Conservation (phyloP, 2,888 invertebrate genomes). For the Seira sanloemensis region DNA sequence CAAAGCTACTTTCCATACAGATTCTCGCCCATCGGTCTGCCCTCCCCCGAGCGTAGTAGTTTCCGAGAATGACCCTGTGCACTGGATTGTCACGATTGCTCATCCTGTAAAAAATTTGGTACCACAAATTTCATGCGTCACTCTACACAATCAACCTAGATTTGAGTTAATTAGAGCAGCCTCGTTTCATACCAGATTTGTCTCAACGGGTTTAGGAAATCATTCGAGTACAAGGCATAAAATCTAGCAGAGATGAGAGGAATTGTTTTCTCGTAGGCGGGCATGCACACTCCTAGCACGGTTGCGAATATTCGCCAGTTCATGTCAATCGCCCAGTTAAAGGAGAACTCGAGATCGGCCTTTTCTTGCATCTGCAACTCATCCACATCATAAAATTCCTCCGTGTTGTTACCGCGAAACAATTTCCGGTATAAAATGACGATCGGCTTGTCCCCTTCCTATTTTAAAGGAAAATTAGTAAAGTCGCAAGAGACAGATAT, state of each 20-base stretch:
- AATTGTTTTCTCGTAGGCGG: conserved; percentile 33
- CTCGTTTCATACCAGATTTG: conserved; percentile 49
- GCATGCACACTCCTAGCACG: conserved; percentile 61
- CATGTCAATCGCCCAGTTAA: conserved; percentile 64
- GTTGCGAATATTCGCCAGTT: conserved; percentile 63
- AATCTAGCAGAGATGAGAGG: conserved; percentile 53
- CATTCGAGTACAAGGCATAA: conserved; percentile 46
- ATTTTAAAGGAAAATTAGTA: no score
- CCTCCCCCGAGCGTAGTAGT: conserved; percentile 30
- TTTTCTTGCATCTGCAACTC: conserved; percentile 47
- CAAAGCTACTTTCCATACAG: conserved; percentile 61
- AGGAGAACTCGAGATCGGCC: conserved; percentile 61
- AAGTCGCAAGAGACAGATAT: neutral
- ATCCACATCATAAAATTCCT: conserved; percentile 2
- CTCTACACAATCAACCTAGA: neutral
- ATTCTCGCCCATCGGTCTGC: conserved; percentile 48
- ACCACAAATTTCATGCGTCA: neutral
- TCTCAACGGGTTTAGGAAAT: conserved; percentile 41
- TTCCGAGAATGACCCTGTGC: conserved; percentile 45
- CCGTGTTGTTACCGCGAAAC: conserved; percentile 17
- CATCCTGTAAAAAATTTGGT: conserved; percentile 35
- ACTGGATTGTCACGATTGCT: conserved; percentile 59
- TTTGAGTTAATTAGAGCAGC: neutral
- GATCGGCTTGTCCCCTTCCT: conserved; percentile 20
- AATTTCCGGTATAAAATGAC: neutral